phyloP scores from a whole-genome alignment of 2,113 vertebrate species.

The Anolis carolinensis region DNA sequence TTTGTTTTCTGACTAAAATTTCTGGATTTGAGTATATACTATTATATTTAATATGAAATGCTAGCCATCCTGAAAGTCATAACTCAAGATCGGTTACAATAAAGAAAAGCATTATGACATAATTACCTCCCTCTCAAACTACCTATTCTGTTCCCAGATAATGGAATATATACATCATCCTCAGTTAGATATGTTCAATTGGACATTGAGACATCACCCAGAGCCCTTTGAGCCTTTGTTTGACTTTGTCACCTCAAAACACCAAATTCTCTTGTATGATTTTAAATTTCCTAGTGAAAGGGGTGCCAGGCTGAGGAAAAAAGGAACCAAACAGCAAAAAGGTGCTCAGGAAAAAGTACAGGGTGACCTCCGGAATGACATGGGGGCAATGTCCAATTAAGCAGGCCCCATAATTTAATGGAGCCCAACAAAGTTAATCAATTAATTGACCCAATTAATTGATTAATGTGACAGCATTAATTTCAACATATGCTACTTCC shows the following conservation, averaged over 20 bases:
- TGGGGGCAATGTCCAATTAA: background rate
- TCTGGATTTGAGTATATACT: background rate
- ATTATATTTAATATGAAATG: background rate
- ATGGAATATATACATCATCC: no score
- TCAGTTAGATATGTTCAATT: background rate
- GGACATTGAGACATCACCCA: background rate
- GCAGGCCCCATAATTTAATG: background rate
- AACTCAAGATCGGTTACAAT: background rate
- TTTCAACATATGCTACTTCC: background rate
- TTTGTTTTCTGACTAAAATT: no score
- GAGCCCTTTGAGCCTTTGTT: background rate
- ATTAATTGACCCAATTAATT: constrained; percentile 14
- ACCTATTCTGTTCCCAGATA: background rate
- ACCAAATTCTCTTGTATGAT: background rate
- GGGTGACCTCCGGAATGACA: background rate
- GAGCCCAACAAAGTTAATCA: constrained; percentile 10
- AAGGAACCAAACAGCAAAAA: background rate
- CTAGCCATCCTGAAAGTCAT: background rate
- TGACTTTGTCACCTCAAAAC: background rate
- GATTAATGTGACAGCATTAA: background rate
- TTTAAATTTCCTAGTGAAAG: background rate
- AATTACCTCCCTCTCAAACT: background rate
- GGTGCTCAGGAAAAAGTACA: background rate
- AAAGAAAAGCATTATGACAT: background rate
- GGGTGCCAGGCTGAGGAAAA: background rate